Conservation (phyloP, 2,888 invertebrate genomes). For the Trachelus iudaicus region DNA sequence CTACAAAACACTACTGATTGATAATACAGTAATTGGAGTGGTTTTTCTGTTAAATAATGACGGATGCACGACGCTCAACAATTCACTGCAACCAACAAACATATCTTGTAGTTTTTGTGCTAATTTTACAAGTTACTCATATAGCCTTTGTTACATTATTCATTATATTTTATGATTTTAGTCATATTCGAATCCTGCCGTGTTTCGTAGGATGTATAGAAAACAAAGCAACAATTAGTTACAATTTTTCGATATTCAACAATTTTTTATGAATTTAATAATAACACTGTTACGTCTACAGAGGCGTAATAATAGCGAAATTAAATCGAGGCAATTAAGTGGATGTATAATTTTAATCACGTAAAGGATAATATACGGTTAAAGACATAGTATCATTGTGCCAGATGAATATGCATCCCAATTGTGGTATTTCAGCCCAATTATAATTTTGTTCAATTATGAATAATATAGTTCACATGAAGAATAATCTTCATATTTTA, state of each 20-base stretch:
- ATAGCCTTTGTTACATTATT: background rate
- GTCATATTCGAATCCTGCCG: background rate
- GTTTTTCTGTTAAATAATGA: background rate
- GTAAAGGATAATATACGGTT: background rate
- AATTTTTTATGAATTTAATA: background rate
- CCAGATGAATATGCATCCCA: background rate
- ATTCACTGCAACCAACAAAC: background rate
- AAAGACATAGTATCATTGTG: background rate
- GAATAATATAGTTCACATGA: background rate
- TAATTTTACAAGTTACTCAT: background rate
- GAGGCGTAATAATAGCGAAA: background rate
- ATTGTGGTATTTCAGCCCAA: background rate
- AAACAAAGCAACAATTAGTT: background rate
- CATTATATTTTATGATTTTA: background rate
- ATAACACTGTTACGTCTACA: background rate
- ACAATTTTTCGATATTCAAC: background rate
- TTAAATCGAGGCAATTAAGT: background rate
- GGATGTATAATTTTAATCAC: background rate
- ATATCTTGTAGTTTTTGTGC: background rate
- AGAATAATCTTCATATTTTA: background rate
- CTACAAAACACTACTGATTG: background rate
- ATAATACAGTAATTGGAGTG: background rate
- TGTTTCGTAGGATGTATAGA: background rate
- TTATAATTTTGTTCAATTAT: background rate
- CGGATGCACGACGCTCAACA: background rate